Evolutionary conservation across 2,888 invertebrate species (phyloP), one percentile per base, ranked within the genome.

Genomic region (Drosophila cognata): DNA sequence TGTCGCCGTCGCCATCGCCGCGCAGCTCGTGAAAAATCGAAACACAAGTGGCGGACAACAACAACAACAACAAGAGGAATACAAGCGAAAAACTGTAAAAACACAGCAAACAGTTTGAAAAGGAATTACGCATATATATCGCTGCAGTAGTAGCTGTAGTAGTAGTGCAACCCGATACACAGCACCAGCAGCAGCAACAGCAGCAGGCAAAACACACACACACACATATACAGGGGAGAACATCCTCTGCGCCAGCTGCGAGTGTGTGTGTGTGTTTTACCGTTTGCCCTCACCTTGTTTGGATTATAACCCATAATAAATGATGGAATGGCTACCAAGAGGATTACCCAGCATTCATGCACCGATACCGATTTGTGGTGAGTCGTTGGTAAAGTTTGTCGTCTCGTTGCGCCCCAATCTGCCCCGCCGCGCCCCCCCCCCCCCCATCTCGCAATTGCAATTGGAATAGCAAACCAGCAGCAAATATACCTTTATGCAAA

Each of bases 251-350:
- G 35, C 16, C 55, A 57, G 69, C 25, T 46, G 46, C 16, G 53
- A 55, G 60, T 62, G 62, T 68, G 64, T 64, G 62, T 68, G 71
- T 56, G 46, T 58, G 51, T 58, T 77, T 71, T 75, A 79, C 74
- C 56, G 56, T 57, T 76, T 77, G 86, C 80, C 72, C 71, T 75
- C 84, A 84, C 84, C 81, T 84, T 81, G 85, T 78, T 84, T 81
- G 87, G 89, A 88, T 90, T 87, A 84, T 83, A 88, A 79, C 72
- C 81, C 79, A 84, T 83, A 91, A 91, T 92, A 92, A 92, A 93
- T 92, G 89, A 93, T 93, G 93, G 93, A 93, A 93, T 93, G 93
- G 93, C 92, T 93, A 92, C 93, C 93, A 91, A 93, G 93, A 93
- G 93, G 93, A 93, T 92, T 93, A 92, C 93, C 93, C 86, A 93